Evolutionary conservation across 2,797 vertebrate genomes (phyloP).

Genomic region (Decapterus maruadsi): DNA sequence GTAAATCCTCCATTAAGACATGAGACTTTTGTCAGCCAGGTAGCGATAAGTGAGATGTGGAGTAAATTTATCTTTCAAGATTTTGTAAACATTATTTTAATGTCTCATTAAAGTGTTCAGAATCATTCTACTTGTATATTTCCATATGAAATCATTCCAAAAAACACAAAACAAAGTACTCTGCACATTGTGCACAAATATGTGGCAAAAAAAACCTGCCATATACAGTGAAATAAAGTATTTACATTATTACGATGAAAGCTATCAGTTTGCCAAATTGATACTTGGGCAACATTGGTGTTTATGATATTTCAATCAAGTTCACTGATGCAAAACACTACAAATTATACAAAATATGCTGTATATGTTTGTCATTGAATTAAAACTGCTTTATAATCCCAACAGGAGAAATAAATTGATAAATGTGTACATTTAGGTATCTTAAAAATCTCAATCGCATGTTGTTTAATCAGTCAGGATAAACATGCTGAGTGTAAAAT

Average conservation of each 20-base stretch:
- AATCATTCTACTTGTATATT: conserved; percentile 11
- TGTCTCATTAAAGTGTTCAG: neutral
- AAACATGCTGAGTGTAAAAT: conserved; percentile 29
- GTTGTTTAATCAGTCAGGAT: conserved; percentile 15
- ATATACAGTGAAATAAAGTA: conserved; percentile 57
- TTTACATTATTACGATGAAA: conserved; percentile 60
- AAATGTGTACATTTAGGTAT: neutral
- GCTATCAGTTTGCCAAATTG: conserved; percentile 33
- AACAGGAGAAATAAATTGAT: conserved; percentile 13
- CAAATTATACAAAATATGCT: conserved; percentile 33
- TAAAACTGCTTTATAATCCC: conserved; percentile 32
- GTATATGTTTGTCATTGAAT: conserved; percentile 8
- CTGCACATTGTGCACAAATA: conserved; percentile 56
- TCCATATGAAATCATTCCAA: conserved; percentile 43
- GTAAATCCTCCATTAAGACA: conserved; percentile 60
- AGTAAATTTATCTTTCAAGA: conserved; percentile 8
- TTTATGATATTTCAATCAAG: conserved; percentile 38
- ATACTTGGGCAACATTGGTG: conserved; percentile 33
- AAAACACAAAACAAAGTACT: conserved; percentile 42
- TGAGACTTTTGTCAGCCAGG: neutral
- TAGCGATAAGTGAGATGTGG: neutral
- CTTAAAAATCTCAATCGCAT: neutral
- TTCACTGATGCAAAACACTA: conserved; percentile 46
- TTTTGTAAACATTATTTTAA: conserved; percentile 33
- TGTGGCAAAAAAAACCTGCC: conserved; percentile 44